Percentiles rank a stretch among this genome's conserved stretches.
phyloP scores from a whole-genome alignment of 2,888 invertebrate genomes.

The Cephus rjabovi region DNA sequence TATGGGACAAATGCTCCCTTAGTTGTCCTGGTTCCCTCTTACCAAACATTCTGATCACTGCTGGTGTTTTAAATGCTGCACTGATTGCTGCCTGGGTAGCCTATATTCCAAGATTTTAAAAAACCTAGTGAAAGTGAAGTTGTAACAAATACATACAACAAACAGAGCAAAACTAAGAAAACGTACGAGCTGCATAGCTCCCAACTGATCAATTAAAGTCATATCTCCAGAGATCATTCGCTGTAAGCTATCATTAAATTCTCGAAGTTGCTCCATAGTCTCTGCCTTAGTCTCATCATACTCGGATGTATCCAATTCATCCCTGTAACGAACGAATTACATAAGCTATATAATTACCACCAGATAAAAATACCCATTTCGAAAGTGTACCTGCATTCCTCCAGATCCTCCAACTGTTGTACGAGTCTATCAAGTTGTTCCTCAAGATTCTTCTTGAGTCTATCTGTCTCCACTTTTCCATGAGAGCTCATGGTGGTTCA shows the following conservation, averaged over 20 bases:
- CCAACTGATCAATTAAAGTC: slow-evolving; percentile 74
- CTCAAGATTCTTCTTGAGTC: slow-evolving; percentile 74
- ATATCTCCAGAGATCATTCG: slow-evolving; percentile 77
- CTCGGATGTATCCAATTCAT: slow-evolving; percentile 74
- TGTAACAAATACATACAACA: not conserved
- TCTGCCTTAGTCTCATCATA: slow-evolving; percentile 78
- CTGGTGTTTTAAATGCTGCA: slow-evolving; percentile 80
- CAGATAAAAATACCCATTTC: not conserved
- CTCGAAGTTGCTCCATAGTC: slow-evolving; percentile 78
- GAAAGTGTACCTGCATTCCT: slow-evolving; percentile 73
- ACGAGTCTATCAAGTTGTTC: slow-evolving; percentile 77
- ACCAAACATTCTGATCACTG: slow-evolving; percentile 79
- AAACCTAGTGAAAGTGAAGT: slow-evolving; percentile 6
- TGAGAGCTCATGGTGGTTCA: slow-evolving; percentile 66
- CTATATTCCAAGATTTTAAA: slow-evolving; percentile 58
- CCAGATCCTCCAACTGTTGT: slow-evolving; percentile 77
- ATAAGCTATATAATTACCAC: not conserved
- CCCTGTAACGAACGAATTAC: slow-evolving; percentile 63
- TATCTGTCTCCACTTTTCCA: slow-evolving; percentile 74
- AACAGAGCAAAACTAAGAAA: no score
- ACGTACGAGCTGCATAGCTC: slow-evolving; percentile 75
- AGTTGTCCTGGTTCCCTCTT: slow-evolving; percentile 77
- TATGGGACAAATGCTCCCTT: slow-evolving; percentile 70
- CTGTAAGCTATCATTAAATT: slow-evolving; percentile 74
- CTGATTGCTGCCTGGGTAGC: slow-evolving; percentile 81